Conservation (phyloP, 1,140 invertebrate genomes). For the Lepidostoma basale region DNA sequence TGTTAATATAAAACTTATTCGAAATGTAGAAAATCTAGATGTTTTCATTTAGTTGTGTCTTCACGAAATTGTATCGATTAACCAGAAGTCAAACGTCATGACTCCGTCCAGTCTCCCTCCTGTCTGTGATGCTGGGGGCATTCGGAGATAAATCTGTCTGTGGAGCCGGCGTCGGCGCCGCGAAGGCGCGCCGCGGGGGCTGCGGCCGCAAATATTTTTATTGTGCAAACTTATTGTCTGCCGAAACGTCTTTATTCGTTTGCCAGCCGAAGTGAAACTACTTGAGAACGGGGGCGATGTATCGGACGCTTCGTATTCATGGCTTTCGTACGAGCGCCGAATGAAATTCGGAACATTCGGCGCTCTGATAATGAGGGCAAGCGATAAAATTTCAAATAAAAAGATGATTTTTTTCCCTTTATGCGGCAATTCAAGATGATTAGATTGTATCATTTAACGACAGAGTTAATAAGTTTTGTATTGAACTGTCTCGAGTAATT, state of each 20-base stretch:
- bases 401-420: not conserved
- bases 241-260: constrained; percentile 16
- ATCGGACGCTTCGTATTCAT: not conserved
- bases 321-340: not conserved
- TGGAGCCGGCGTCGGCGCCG: constrained; percentile 33
- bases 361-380: not conserved
- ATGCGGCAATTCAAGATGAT: no score
- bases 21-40: no score
- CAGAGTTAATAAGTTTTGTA: no score
- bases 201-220: constrained; percentile 45
- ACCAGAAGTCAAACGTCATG: not conserved
- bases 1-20: no score
- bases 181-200: constrained; percentile 30
- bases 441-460: no score
- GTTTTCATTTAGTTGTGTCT: no score
- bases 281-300: not conserved
- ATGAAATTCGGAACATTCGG: not conserved
- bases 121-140: not conserved
- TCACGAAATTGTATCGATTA: not conserved
- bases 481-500: no score
- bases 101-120: constrained; percentile 9
- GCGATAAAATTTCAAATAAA: not conserved
- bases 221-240: constrained; percentile 43
- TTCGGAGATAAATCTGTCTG: constrained; percentile 40
- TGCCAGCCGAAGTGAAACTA: constrained; percentile 21